phyloP scores from a whole-genome alignment of 2,888 invertebrate genomes.

The Cataglyphis cursor region DNA sequence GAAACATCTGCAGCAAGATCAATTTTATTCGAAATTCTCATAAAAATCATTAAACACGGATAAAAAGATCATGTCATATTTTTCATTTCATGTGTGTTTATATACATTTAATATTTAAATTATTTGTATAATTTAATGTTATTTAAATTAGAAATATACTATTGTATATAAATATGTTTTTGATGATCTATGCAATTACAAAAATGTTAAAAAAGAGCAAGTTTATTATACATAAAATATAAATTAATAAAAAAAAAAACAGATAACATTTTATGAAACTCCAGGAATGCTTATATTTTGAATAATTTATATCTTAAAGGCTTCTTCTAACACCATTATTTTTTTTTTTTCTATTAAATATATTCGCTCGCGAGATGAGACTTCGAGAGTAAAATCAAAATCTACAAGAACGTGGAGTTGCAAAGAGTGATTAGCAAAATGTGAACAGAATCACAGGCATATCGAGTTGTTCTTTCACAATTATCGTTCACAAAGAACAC shows the following conservation, averaged over 20 bases:
- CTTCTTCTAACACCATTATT: conserved; percentile 20
- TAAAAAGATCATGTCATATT: neutral
- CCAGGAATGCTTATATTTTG: neutral
- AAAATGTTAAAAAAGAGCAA: neutral
- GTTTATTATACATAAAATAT: neutral
- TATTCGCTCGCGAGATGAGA: neutral
- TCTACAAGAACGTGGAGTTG: conserved; percentile 41
- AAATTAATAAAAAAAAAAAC: neutral
- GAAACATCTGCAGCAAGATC: conserved; percentile 43
- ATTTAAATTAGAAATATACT: neutral
- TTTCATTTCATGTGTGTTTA: neutral
- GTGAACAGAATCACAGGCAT: conserved; percentile 73
- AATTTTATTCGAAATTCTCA: conserved; percentile 26
- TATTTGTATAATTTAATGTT: neutral
- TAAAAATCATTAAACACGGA: conserved; percentile 16
- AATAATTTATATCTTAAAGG: neutral
- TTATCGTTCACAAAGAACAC: conserved; percentile 80
- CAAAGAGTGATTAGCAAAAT: conserved; percentile 75
- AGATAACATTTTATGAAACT: neutral
- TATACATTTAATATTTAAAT: neutral
- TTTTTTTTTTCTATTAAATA: conserved; percentile 16
- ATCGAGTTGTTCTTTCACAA: conserved; percentile 75
- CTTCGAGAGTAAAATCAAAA: conserved; percentile 5
- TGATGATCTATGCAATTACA: neutral
- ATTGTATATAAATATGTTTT: neutral